Conservation (phyloP, 2,797 vertebrate species). For the Falco cherrug region DNA sequence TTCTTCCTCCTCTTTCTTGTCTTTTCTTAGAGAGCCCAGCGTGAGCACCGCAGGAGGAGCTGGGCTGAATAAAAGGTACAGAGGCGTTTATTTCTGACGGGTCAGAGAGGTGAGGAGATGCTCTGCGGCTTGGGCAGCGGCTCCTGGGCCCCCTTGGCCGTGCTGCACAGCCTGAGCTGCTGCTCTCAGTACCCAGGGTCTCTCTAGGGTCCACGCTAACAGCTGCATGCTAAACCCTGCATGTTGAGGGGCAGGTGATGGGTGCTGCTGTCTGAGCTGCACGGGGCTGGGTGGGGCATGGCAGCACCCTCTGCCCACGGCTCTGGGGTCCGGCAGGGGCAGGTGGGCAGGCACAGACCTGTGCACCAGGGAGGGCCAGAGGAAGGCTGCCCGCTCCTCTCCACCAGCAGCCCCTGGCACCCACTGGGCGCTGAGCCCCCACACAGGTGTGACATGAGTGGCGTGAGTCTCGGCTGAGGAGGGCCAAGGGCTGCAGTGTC, state of each 20-base stretch:
- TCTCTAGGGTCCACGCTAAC: not conserved
- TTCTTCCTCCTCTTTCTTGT: conserved; percentile 51
- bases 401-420: not conserved
- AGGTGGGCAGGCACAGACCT: not conserved
- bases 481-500: not conserved
- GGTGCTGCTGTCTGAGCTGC: not conserved
- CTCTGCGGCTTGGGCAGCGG: not conserved
- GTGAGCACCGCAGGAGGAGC: conserved; percentile 35
- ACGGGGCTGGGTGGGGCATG: accelerated
- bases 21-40: conserved; percentile 66
- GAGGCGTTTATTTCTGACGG: not conserved
- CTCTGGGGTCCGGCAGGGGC: not conserved
- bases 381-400: not conserved
- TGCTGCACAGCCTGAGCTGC: too few relatives aligned
- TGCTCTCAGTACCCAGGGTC: not conserved
- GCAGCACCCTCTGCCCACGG: not conserved
- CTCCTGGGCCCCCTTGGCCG: not conserved
- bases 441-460: accelerated
- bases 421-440: not conserved
- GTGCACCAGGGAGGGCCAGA: accelerated
- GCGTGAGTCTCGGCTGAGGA: not conserved
- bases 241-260: not conserved
- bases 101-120: not conserved
- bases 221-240: not conserved
- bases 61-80: conserved; percentile 73